Conservation (phyloP, 1,140 invertebrate species). For the Apolygus lucorum region DNA sequence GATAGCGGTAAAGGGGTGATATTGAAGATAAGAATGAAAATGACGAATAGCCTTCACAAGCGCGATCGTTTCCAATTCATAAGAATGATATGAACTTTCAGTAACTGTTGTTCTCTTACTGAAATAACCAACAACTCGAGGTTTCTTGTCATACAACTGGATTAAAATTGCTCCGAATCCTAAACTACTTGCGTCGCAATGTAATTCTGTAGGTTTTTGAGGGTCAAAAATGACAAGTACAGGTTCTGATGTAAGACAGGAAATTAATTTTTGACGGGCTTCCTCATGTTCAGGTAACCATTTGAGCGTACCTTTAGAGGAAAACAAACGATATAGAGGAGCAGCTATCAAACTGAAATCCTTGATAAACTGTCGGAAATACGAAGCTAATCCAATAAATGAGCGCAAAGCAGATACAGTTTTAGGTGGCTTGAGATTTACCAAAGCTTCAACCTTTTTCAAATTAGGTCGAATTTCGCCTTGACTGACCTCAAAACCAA, state of each 20-base stretch:
- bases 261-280: background rate
- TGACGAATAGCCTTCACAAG: background rate
- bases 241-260: too few species aligned
- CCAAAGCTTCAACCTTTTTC: slow-evolving; percentile 28
- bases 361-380: slow-evolving; percentile 36
- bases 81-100: background rate
- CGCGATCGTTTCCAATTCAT: background rate
- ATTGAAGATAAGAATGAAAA: background rate
- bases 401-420: slow-evolving; percentile 34
- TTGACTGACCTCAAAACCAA: slow-evolving; percentile 33
- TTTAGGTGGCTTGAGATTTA: slow-evolving; percentile 28
- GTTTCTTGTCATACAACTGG: slow-evolving; percentile 11
- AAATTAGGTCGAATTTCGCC: slow-evolving; percentile 30
- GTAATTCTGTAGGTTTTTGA: slow-evolving; percentile 3
- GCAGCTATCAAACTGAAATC: slow-evolving; percentile 32
- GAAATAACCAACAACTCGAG: slow-evolving; percentile 31
- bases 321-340: slow-evolving; percentile 31
- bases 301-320: background rate
- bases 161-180: background rate
- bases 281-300: slow-evolving; percentile 13
- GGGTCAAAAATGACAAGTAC: slow-evolving; percentile 38
- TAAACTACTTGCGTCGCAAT: background rate
- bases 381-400: slow-evolving; percentile 33
- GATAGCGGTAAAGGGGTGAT: background rate
- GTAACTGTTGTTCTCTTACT: background rate